phyloP scores from a whole-genome alignment of 2,888 invertebrate genomes.

The Taphrorychus bicolor region DNA sequence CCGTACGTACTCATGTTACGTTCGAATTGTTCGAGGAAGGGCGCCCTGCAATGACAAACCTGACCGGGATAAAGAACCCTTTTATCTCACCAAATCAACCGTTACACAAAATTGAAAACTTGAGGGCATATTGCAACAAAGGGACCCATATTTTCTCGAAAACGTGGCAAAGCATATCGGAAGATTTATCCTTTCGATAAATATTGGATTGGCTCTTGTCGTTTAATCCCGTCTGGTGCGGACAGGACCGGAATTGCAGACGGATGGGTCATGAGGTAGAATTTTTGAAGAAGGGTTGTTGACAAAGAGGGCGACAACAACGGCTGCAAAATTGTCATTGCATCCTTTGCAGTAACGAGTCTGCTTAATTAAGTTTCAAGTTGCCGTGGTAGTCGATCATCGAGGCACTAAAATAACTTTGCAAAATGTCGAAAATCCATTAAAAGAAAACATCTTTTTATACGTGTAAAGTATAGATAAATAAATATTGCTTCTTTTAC shows the following conservation, averaged over 20 bases:
- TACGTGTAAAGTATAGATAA: too few relatives aligned
- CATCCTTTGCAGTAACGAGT: too few relatives aligned
- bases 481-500: too few relatives aligned
- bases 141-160: conserved; percentile 33
- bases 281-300: too few relatives aligned
- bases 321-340: too few relatives aligned
- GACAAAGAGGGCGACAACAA: too few relatives aligned
- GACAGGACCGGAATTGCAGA: conserved; percentile 20
- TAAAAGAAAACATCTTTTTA: too few relatives aligned
- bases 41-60: conserved; percentile 7
- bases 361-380: too few relatives aligned
- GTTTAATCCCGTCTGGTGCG: conserved; percentile 23
- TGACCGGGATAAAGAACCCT: not conserved
- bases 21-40: not conserved
- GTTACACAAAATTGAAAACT: conserved; percentile 23
- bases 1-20: not conserved
- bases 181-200: conserved; percentile 36
- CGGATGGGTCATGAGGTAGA: too few relatives aligned
- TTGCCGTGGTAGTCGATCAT: too few relatives aligned
- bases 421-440: too few relatives aligned
- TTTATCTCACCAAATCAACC: conserved; percentile 17
- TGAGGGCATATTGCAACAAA: conserved; percentile 20
- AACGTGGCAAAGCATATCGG: conserved; percentile 29
- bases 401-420: too few relatives aligned
- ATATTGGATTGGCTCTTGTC: conserved; percentile 27